phyloP scores from a whole-genome alignment of 2,888 invertebrate species.

The Sesia bembeciformis region DNA sequence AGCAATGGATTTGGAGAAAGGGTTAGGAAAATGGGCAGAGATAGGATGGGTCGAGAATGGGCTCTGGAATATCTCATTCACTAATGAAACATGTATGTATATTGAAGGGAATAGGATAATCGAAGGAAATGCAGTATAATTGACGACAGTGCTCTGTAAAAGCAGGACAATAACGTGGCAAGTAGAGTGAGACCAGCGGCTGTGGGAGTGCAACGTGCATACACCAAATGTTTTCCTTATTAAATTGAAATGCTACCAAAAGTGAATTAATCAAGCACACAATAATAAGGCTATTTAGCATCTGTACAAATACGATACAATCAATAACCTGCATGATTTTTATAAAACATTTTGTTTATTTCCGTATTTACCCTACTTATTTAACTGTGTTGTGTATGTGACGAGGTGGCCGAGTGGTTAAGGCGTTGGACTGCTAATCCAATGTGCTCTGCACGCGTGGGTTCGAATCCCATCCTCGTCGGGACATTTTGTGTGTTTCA shows the following conservation, averaged over 20 bases:
- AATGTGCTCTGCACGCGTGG: slow-evolving; percentile 84
- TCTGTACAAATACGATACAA: not conserved
- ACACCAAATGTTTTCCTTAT: no score
- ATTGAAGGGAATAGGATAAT: no score
- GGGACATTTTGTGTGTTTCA: slow-evolving; percentile 2
- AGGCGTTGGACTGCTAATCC: slow-evolving; percentile 91
- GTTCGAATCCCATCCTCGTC: slow-evolving; percentile 29
- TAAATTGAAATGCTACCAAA: not conserved
- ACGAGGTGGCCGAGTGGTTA: slow-evolving; percentile 91
- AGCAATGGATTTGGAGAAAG: no score
- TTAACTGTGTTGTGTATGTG: slow-evolving; percentile 25
- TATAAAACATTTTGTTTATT: not conserved
- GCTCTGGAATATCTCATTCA: no score
- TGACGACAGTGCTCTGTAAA: no score
- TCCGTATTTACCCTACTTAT: not conserved
- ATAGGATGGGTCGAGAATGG: no score
- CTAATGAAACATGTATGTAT: no score
- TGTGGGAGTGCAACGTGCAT: no score
- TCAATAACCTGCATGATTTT: not conserved
- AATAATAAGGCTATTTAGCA: not conserved
- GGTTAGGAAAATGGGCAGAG: no score
- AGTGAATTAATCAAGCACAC: not conserved
- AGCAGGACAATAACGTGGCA: no score
- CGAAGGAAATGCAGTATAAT: no score
- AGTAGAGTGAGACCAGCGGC: no score